Evolutionary conservation across 1,140 invertebrate genomes (phyloP).

Genomic region (Stenopsyche tienmushanensis): DNA sequence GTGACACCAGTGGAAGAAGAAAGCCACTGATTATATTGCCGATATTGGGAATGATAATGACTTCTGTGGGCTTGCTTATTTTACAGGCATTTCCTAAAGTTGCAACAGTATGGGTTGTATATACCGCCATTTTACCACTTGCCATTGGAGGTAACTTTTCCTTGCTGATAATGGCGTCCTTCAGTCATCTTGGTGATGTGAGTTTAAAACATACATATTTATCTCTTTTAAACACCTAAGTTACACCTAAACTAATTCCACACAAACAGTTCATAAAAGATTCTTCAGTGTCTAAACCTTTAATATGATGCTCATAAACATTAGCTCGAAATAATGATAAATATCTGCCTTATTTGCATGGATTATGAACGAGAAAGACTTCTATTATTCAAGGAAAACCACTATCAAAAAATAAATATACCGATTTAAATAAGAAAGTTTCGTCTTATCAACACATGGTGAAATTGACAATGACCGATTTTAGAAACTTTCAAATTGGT

Average conservation of each 20-base stretch:
- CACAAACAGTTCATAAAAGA: background rate
- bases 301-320: too few species aligned
- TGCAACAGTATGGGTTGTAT: slow-evolving; percentile 47
- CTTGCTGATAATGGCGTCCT: slow-evolving; percentile 29
- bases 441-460: too few species aligned
- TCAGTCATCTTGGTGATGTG: slow-evolving; percentile 37
- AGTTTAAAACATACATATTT: background rate
- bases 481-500: too few species aligned
- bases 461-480: too few species aligned
- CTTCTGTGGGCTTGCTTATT: slow-evolving; percentile 47
- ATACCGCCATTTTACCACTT: slow-evolving; percentile 50
- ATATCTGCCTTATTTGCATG: too few species aligned
- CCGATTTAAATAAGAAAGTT: too few species aligned
- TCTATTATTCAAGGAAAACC: too few species aligned
- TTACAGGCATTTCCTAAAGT: slow-evolving; percentile 50
- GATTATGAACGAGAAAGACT: too few species aligned
- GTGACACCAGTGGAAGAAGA: slow-evolving; percentile 52
- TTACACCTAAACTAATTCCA: background rate
- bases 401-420: too few species aligned
- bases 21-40: slow-evolving; percentile 53
- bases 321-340: too few species aligned
- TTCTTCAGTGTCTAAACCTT: too few species aligned
- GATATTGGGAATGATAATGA: slow-evolving; percentile 50
- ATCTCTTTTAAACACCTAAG: background rate
- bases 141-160: slow-evolving; percentile 44